Base-by-base conservation (phyloP, 1,140 invertebrate species). In the Gyrodactylus bullatarudis region DNA sequence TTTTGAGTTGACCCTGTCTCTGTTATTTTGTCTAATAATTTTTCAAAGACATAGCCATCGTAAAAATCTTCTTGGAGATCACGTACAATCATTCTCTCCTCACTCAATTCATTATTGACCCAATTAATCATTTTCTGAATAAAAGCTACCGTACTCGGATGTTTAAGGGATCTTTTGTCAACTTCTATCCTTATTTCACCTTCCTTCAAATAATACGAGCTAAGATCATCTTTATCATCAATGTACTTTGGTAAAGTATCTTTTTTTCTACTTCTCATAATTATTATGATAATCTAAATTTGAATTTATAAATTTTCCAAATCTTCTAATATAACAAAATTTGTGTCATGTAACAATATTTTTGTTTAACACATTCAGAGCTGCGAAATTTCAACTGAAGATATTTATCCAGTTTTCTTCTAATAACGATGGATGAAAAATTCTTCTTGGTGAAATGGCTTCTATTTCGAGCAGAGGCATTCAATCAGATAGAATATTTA, bases 31-130 rank as follows among this genome's bases (percentile, higher is more conserved):
- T 95, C 91, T 76, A 95, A 84, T 8, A 99, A 81, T 82, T 97
- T 97, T 79, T 97, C 92, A 20, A 98, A 82, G 74, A 96, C 88
- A 83, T 97, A 93, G 8, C 94, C 94, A 85, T 98, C 94, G 81
- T 95, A 98, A 73, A 99, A 82, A 84, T 99, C 94, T 82, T 97
- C 91, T 74, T 89, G 88, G 68, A 98, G 87, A 78, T 93, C 86
- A 80, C 95, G 92, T 0, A 99, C 92, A 78, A 98, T 95, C 74
- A 99, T 98, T 77, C 94, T 84, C 76, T 97, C 89, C 76, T 87
- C 84, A 0, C 91, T 92, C 21, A 97, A 80, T 80, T 94, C 93
- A 83, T 97, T 91, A 81, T 97, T 97, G 27, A 97, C 90, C 93
- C 92, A 97, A 76, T 95, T 90, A 75, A 93, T 87, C n/a, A 97